Base-by-base conservation (phyloP, 2,888 invertebrate genomes). In the Iphiclides podalirius region DNA sequence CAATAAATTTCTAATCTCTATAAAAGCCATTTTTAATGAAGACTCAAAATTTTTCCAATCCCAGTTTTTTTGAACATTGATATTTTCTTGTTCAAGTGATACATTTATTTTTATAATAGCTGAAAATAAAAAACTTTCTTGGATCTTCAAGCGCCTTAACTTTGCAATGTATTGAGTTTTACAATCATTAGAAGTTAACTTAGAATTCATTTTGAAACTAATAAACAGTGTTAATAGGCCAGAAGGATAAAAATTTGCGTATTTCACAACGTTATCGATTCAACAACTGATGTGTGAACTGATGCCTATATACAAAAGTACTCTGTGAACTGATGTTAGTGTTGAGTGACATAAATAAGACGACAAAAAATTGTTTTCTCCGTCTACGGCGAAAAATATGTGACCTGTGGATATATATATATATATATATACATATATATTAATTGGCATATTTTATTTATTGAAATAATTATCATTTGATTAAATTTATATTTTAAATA, bases 101-200 rank as follows among this genome's bases (percentile, higher is more conserved):
- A 52, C 37, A 38, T 62, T 35, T 9, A 50, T 55, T 39, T 67
- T 69, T 40, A 57, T 59, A 31, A 70, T 46, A 52, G 57, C 60
- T 50, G 78, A 72, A 16, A 64, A 33, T 13, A 82, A 58, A 41
- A 84, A 52, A 54, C 62, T 68, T 72, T 86, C 85, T 61, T 86
- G 82, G 55, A 87, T 81, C 72, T 79, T 80, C 28, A 87, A 59
- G 53, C 83, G 64, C 57, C 77, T 70, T 40, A 84, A 44, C 63
- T 74, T 79, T 7, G 78, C 75, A 11, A 56, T 31, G 4, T 70
- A 47, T 56, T 55, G 64, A 28, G 53, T 45, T 13, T 53, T 52
- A 39, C 48, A 51, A 11, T 43, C 37, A 31, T 14, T 4, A 23
- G 12, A 40, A 47, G 16, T 35, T 36, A 14, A 31, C 26, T 28